Percentiles rank a stretch among this genome's conserved stretches.
These are phyloP conservation scores for Drosophila teissieri DNA, from an alignment of 1,140 invertebrate genomes.

Conservation along the genomic window DNA sequence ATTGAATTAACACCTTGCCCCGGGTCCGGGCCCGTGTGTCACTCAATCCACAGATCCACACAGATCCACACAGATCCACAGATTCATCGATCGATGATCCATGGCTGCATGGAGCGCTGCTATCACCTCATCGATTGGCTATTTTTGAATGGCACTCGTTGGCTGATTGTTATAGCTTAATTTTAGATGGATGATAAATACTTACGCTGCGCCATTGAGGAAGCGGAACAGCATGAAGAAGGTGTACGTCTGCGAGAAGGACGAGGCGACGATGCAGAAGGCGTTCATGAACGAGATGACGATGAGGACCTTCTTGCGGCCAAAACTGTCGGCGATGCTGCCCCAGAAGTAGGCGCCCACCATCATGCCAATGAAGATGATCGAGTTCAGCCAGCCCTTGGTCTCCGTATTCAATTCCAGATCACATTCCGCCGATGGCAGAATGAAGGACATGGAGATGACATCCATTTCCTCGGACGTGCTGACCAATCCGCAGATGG, in stretches of 20 bases:
- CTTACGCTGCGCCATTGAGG: conserved; percentile 96
- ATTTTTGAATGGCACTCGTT: conserved; percentile 4
- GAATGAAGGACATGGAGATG: conserved; percentile 96
- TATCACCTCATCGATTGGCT: conserved; percentile 14
- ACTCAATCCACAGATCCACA: conserved; percentile 41
- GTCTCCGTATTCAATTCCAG: conserved; percentile 93
- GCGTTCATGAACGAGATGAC: conserved; percentile 95
- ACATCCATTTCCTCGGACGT: conserved; percentile 98
- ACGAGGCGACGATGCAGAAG: conserved; percentile 93
- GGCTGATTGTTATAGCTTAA: not conserved
- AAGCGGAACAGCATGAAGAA: conserved; percentile 95
- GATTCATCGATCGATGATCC: not conserved
- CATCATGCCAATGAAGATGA: conserved; percentile 97
- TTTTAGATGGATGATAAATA: conserved; percentile 54
- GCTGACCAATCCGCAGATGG: conserved; percentile 96
- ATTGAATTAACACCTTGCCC: conserved; percentile 74
- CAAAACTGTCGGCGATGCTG: conserved; percentile 93
- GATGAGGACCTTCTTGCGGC: conserved; percentile 93
- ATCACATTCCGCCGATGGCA: conserved; percentile 96
- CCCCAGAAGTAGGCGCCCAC: conserved; percentile 96
- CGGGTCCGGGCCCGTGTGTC: conserved; percentile 54
- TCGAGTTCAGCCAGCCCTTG: conserved; percentile 95
- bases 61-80: conserved; percentile 28
- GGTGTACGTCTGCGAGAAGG: conserved; percentile 93
- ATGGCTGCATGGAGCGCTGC: not conserved